Percentiles rank a stretch among this genome's conserved stretches.
These are phyloP conservation scores for Erebia epiphron DNA, from an alignment of 2,888 invertebrate species.

Conservation along the genomic window DNA sequence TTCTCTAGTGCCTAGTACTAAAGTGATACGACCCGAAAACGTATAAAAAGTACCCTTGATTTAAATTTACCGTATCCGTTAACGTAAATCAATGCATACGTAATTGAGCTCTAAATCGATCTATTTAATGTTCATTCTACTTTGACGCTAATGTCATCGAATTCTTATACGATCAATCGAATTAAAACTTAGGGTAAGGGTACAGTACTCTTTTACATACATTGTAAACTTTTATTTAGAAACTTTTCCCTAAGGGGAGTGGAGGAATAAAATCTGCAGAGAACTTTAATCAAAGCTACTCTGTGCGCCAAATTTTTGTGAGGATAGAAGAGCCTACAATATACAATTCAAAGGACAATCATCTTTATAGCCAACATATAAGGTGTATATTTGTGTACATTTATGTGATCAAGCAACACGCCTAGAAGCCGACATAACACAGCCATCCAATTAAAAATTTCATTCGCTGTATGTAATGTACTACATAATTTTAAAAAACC, in stretches of 20 bases:
- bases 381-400: constrained; percentile 14
- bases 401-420: background rate
- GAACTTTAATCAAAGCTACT: constrained; percentile 13
- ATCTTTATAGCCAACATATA: constrained; percentile 2
- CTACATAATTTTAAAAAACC: too few species aligned
- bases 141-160: too few species aligned
- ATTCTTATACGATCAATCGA: background rate
- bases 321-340: constrained; percentile 15
- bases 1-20: too few species aligned
- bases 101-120: too few species aligned
- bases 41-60: too few species aligned
- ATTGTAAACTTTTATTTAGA: constrained; percentile 11
- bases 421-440: background rate
- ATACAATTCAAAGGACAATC: background rate
- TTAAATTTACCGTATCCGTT: too few species aligned
- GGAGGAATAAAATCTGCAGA: constrained; percentile 3
- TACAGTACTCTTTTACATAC: constrained; percentile 1
- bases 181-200: background rate
- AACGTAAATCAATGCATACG: too few species aligned
- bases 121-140: too few species aligned
- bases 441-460: too few species aligned
- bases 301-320: constrained; percentile 21
- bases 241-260: constrained; percentile 10
- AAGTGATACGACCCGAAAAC: too few species aligned
- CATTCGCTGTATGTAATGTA: too few species aligned